Conservation (phyloP, 2,113 vertebrate genomes). For the Stigmatopora nigra region DNA sequence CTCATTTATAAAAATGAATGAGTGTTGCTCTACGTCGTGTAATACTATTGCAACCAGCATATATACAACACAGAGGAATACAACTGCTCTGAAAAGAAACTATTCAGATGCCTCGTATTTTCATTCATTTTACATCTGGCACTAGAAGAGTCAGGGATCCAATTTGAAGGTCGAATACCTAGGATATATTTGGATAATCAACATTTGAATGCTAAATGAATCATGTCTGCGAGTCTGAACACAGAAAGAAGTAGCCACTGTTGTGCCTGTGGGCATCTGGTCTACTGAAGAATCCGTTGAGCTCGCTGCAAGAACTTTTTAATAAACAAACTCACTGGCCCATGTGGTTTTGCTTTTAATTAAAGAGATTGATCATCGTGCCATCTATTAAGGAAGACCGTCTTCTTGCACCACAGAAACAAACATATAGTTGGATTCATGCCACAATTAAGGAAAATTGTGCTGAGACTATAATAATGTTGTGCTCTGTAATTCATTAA, state of each 20-base stretch:
- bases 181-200: not conserved
- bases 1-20: conserved; percentile 24
- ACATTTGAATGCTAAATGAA: not conserved
- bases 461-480: not conserved
- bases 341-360: not conserved
- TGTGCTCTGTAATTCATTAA: too few species aligned
- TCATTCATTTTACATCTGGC: conserved; percentile 2
- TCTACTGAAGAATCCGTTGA: not conserved
- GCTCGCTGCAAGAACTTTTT: not conserved
- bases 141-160: conserved; percentile 21
- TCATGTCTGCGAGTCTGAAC: not conserved
- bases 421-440: not conserved
- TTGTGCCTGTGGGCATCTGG: not conserved
- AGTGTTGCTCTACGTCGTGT: conserved; percentile 30
- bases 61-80: conserved; percentile 14
- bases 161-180: not conserved
- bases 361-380: not conserved
- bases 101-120: conserved; percentile 21
- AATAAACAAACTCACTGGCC: not conserved
- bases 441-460: not conserved
- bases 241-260: not conserved
- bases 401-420: not conserved
- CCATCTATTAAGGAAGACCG: not conserved
- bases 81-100: conserved; percentile 20
- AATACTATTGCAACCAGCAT: conserved; percentile 23